Conservation (phyloP, 2,888 invertebrate genomes). For the Parnassius glacialis region DNA sequence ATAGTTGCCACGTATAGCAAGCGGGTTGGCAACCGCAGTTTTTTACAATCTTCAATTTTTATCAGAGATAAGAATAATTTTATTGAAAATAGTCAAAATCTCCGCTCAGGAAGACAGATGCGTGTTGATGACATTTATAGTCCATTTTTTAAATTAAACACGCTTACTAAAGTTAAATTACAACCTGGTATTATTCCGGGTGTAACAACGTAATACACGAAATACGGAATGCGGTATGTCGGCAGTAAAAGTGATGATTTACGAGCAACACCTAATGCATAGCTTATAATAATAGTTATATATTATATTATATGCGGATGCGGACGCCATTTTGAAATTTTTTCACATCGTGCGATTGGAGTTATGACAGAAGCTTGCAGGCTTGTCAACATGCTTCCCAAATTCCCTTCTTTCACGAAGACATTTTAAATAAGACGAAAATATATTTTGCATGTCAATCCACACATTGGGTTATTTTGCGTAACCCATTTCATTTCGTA, state of each 20-base stretch:
- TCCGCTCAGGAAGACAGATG: no score
- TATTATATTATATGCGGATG: no score
- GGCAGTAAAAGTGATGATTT: slow-evolving; percentile 27
- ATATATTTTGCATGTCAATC: slow-evolving; percentile 6
- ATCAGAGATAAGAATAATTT: no score
- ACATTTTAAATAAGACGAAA: neutral
- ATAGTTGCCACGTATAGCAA: no score
- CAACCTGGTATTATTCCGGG: no score
- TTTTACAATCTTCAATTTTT: no score
- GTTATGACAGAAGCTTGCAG: slow-evolving; percentile 15
- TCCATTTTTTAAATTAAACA: no score
- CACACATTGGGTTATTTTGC: neutral
- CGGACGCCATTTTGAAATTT: slow-evolving; percentile 8
- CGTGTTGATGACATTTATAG: no score
- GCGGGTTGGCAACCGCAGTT: no score
- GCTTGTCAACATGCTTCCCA: slow-evolving; percentile 2
- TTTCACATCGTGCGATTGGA: slow-evolving; percentile 11
- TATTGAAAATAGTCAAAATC: no score
- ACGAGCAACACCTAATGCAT: slow-evolving; percentile 14
- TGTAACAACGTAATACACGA: neutral
- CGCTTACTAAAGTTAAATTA: no score
- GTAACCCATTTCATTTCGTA: no score
- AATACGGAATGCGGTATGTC: slow-evolving; percentile 24
- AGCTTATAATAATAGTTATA: slow-evolving; percentile 9
- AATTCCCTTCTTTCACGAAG: slow-evolving; percentile 6